Conservation (phyloP, 2,113 vertebrate species). For the Chamaea fasciata region DNA sequence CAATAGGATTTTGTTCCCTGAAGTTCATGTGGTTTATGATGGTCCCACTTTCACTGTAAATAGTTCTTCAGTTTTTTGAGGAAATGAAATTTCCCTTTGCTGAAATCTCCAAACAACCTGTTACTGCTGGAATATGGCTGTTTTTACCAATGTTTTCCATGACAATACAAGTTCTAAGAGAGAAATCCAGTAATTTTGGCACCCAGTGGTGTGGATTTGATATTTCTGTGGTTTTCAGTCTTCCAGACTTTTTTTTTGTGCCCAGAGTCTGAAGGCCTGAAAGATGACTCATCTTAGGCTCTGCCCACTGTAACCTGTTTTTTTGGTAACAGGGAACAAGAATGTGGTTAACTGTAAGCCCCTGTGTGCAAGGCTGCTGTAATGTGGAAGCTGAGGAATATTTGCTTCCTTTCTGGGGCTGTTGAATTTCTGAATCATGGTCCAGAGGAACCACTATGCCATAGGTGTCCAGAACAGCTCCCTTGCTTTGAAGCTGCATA, state of each 20-base stretch:
- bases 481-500: neutral
- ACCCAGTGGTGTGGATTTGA: neutral
- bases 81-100: neutral
- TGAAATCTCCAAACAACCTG: neutral
- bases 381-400: neutral
- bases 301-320: neutral
- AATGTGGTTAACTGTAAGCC: neutral
- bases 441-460: neutral
- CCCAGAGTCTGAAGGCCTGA: neutral
- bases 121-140: neutral
- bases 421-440: neutral
- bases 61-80: neutral
- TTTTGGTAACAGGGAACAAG: neutral
- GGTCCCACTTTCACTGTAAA: neutral
- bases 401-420: conserved; percentile 7
- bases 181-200: neutral
- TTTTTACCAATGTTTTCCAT: neutral
- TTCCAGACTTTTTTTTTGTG: neutral
- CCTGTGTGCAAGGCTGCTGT: neutral
- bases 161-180: neutral
- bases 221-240: neutral
- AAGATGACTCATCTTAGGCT: conserved; percentile 4
- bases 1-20: accelerated
- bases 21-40: neutral
- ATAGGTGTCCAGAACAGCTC: neutral